phyloP scores from a whole-genome alignment of 53 echinoderm and acorn worm species.

The Echinometra lucunter region DNA sequence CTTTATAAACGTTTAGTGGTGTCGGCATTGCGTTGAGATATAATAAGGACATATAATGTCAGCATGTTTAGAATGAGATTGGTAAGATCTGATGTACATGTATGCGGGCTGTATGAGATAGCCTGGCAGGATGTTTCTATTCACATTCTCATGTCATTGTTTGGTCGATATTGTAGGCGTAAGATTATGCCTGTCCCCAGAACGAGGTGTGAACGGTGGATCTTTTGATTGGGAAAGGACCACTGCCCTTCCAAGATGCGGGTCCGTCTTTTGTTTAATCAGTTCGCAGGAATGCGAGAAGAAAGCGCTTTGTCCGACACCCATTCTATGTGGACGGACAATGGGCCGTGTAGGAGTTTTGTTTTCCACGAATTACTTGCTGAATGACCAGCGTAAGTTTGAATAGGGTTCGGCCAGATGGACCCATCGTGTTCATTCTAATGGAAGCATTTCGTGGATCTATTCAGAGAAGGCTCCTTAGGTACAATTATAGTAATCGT shows the following conservation, averaged over 20 bases:
- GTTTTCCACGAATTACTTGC: constrained; percentile 8
- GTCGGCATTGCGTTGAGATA: not conserved
- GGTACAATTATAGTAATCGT: not conserved
- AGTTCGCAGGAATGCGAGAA: constrained; percentile 38
- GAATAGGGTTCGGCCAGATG: not conserved
- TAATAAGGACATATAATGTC: not conserved
- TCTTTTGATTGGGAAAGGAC: constrained; percentile 44
- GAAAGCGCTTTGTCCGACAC: constrained; percentile 56
- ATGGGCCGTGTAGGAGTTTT: constrained; percentile 16
- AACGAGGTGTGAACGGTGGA: constrained; percentile 59
- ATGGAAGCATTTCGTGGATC: not conserved
- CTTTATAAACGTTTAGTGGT: constrained; percentile 34
- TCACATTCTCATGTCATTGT: constrained; percentile 59
- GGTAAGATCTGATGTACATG: not conserved
- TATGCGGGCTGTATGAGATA: not conserved
- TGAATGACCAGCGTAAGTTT: not conserved
- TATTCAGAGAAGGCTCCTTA: not conserved
- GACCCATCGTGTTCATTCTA: constrained; percentile 15
- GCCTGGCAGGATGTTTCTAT: constrained; percentile 38
- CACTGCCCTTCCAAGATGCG: constrained; percentile 45
- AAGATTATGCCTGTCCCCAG: constrained; percentile 22
- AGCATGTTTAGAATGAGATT: not conserved
- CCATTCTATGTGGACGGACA: not conserved
- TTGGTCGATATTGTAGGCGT: constrained; percentile 38
- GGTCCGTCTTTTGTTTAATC: constrained; percentile 38